Base-by-base conservation (phyloP, 2,797 vertebrate genomes). In the Neoniphon sammara region DNA sequence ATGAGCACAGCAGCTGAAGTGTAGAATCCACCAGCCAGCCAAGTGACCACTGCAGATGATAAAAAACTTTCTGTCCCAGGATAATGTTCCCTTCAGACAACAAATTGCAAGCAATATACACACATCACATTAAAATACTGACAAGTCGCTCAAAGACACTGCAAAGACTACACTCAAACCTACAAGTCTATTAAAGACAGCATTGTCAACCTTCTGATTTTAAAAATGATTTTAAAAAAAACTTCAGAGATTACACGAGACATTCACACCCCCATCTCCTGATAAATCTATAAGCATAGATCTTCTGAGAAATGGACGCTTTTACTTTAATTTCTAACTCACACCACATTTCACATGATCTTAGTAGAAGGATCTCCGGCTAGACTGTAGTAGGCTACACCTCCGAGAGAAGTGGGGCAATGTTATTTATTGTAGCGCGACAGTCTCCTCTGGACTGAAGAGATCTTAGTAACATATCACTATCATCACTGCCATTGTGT, bases 291-390 rank as follows among this genome's bases (percentile, higher is more conserved):
- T 31, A 60, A 15, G n/a, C 75, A 34, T 30, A 77, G 47, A 63
- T 73, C 66, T 60, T 39, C 34, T 27, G 0, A 42, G 44, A 17
- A 31, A 59, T 11, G 23, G 4, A 54, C 23, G 10, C 20, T 76
- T 65, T 60, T 64, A 34, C 64, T 77, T 74, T 77, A 25, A 58
- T 82, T 76, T 78, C 68, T 54, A 71, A 82, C 80, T 65, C 58
- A 36, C 58, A 70, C 83, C 74, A 80, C 86, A 89, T 82, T 89
- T 83, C 81, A 84, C 81, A 84, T 82, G 75, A 87, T 82, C 79
- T 83, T 71, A 82, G 81, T 66, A 78, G 66, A 79, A 64, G 59
- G 64, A 75, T 49, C 49, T 47, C 42, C 52, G 60, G 10, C 50
- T 61, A 69, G 64, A 85, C 59, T 18, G 50, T 59, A n/a, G 54